These are phyloP conservation scores for Forficula auricularia DNA, from an alignment of 1,140 invertebrate genomes.

Conservation along the genomic window DNA sequence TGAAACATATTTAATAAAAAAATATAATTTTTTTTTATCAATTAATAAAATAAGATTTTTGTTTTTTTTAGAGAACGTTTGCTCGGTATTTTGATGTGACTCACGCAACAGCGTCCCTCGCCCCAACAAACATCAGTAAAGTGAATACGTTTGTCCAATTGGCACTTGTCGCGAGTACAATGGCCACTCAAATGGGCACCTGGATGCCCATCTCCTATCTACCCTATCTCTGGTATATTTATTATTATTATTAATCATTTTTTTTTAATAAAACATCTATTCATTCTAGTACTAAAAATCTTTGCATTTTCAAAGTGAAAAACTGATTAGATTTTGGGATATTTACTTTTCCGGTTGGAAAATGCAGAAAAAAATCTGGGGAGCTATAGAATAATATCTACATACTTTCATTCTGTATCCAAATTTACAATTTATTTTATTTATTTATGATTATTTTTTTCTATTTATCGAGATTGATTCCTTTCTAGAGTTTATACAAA, in stretches of 20 bases:
- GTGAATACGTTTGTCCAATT: slow-evolving; percentile 83
- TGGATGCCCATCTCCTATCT: slow-evolving; percentile 60
- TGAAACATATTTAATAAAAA: too few relatives aligned
- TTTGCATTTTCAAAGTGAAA: neutral
- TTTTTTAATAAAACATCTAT: neutral
- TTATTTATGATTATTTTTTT: too few relatives aligned
- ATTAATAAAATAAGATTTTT: too few relatives aligned
- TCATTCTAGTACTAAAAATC: neutral
- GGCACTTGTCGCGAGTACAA: slow-evolving; percentile 52
- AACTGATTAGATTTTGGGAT: neutral
- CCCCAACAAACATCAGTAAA: slow-evolving; percentile 83
- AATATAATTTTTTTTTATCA: too few relatives aligned
- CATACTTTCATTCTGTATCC: too few relatives aligned
- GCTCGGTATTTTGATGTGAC: slow-evolving; percentile 78
- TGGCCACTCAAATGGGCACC: slow-evolving; percentile 67
- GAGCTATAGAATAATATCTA: too few relatives aligned
- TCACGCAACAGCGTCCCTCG: slow-evolving; percentile 74
- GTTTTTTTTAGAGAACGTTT: slow-evolving; percentile 57
- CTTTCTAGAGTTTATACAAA: too few relatives aligned
- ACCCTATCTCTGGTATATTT: slow-evolving; percentile 50
- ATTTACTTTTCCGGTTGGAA: slow-evolving; percentile 7
- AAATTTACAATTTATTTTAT: too few relatives aligned
- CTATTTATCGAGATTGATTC: too few relatives aligned
- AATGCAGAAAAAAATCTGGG: neutral
- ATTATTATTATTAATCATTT: neutral